phyloP scores from a whole-genome alignment of 2,113 vertebrate species.

The Malaclemys terrapin region DNA sequence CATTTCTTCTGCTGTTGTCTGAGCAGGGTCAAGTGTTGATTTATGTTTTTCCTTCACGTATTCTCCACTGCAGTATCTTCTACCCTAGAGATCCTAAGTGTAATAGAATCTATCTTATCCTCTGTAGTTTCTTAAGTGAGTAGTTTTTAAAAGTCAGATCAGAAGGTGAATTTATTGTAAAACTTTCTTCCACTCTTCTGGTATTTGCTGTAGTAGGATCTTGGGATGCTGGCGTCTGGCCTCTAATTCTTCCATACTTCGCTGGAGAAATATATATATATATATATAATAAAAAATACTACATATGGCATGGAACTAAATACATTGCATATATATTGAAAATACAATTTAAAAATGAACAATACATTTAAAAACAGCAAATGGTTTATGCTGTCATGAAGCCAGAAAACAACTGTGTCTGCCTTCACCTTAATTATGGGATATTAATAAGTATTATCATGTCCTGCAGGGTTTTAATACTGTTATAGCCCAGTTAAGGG shows the following conservation, averaged over 20 bases:
- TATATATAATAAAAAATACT: background rate
- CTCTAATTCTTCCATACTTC: background rate
- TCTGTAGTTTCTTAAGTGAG: background rate
- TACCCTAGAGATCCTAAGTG: background rate
- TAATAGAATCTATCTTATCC: conserved; percentile 5
- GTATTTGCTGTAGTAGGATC: background rate
- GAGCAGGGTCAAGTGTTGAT: conserved; percentile 20
- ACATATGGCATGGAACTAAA: background rate
- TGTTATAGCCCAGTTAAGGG: background rate
- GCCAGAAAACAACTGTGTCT: background rate
- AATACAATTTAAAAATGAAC: background rate
- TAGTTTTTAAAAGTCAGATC: background rate
- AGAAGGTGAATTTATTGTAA: background rate
- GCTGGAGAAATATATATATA: background rate
- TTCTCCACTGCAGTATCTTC: background rate
- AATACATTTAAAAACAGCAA: background rate
- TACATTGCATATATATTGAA: background rate
- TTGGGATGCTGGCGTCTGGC: background rate
- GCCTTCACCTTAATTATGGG: background rate
- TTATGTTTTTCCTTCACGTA: background rate
- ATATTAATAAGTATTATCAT: background rate
- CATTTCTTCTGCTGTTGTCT: conserved; percentile 17
- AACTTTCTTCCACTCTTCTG: background rate
- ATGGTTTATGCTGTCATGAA: background rate
- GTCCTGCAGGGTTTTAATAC: background rate